Conservation (phyloP, 2,888 invertebrate species). For the Thera obeliscata region DNA sequence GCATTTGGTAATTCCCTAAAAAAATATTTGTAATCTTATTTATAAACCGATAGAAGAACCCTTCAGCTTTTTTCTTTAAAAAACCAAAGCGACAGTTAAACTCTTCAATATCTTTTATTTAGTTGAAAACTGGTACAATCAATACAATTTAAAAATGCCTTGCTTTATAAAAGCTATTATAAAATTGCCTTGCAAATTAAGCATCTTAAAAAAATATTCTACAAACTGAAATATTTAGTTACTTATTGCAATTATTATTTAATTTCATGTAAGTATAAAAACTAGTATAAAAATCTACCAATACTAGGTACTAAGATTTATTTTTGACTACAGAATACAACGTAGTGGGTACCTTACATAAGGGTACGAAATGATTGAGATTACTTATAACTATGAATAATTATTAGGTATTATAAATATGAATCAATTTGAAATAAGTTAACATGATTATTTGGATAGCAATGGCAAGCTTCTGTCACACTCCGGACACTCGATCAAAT, state of each 20-base stretch:
- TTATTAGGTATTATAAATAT: background rate
- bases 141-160: background rate
- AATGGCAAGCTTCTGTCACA: conserved; percentile 6
- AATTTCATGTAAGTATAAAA: background rate
- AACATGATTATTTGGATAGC: background rate
- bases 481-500: too few species aligned
- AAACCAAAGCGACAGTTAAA: background rate
- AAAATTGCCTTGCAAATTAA: background rate
- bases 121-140: background rate
- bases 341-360: background rate
- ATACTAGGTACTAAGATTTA: background rate
- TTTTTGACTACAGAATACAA: background rate
- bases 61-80: background rate
- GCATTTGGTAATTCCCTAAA: conserved; percentile 33
- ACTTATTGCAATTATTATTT: background rate
- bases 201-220: background rate
- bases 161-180: background rate
- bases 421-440: background rate
- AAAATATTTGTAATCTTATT: conserved; percentile 12
- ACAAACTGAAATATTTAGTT: background rate
- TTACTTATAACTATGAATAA: background rate
- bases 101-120: background rate
- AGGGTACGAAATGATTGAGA: background rate
- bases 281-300: conserved; percentile 7
- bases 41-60: background rate